phyloP scores from a whole-genome alignment of 1,140 invertebrate genomes.

The Maconellicoccus hirsutus region DNA sequence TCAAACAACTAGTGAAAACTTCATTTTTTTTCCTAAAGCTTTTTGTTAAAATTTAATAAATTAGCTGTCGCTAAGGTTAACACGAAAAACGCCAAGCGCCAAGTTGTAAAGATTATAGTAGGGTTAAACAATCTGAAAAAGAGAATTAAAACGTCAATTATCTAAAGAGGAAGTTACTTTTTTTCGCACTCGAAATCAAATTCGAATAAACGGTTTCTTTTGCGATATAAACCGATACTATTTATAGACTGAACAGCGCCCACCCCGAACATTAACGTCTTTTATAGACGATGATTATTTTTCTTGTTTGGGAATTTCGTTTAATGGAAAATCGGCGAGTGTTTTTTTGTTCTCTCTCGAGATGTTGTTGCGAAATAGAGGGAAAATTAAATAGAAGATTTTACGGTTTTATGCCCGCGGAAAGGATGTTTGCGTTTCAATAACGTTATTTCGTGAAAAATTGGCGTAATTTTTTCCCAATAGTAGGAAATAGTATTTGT shows the following conservation, averaged over 20 bases:
- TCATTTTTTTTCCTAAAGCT: background rate
- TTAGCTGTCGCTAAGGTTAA: slow-evolving; percentile 1
- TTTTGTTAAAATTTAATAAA: background rate
- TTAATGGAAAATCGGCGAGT: background rate
- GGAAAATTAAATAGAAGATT: no score
- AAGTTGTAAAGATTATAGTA: no score
- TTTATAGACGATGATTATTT: background rate
- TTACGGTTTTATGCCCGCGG: no score
- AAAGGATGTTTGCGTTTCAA: no score
- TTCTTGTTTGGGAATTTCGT: background rate
- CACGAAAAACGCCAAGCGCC: background rate
- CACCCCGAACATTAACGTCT: background rate
- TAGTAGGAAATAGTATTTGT: no score
- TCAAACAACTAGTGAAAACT: no score
- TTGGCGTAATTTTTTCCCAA: no score
- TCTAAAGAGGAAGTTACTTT: background rate
- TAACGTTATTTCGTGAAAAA: no score
- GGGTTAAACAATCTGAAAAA: background rate
- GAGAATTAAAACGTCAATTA: slow-evolving; percentile 1
- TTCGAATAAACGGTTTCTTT: background rate
- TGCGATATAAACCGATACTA: background rate
- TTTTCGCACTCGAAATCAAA: background rate
- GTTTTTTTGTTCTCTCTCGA: no score
- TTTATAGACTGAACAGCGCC: background rate
- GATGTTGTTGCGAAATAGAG: no score